Base-by-base conservation (phyloP, 2,113 vertebrate genomes). In the Dromas ardeola region DNA sequence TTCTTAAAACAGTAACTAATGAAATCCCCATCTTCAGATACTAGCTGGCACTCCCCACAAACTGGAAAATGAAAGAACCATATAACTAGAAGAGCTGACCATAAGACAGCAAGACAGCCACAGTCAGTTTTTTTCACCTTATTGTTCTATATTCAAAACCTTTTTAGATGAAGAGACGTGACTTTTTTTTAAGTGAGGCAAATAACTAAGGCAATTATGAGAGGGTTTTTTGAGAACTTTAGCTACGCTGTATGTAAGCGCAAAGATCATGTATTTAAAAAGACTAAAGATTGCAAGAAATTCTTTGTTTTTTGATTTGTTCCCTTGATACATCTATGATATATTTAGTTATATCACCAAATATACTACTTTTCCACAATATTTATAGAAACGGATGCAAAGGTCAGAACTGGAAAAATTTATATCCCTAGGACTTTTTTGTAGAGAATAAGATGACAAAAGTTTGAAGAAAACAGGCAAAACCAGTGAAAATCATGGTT, bases 211-310 rank as follows among this genome's bases (percentile, higher is more conserved):
- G 18, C 42, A 81, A 19, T 19, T 26, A 22, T 9, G 6, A 58
- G 13, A 30, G 13, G 11, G 5, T 18, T 42, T 58, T 59, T 61
- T 42, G 7, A 90, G 19, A 72, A 22, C 10, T 92, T 80, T 56
- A 86, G 13, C 42, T 80, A 70, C 1, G 1, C 19, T 59, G 52
- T 9, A 25, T 25, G 13, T 16, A 7, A 91, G 10, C 1, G 0
- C 32, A 59, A 69, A 76, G 32, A 73, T 27, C 5, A 38, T 2
- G 13, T 13, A 58, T 66, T 78, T 40, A 36, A 72, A 8, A 56
- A 76, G 43, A 74, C 7, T 27, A 27, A 93, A 61, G 26, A 47
- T 0, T 29, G 7, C 15, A 93, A 76, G 38, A 79, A 82, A 22
- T 32, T 2, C 6, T 27, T 18, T 21, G 1, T 5, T 55, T 66